phyloP scores from a whole-genome alignment of 2,888 invertebrate species.

The Parnassius orleans region DNA sequence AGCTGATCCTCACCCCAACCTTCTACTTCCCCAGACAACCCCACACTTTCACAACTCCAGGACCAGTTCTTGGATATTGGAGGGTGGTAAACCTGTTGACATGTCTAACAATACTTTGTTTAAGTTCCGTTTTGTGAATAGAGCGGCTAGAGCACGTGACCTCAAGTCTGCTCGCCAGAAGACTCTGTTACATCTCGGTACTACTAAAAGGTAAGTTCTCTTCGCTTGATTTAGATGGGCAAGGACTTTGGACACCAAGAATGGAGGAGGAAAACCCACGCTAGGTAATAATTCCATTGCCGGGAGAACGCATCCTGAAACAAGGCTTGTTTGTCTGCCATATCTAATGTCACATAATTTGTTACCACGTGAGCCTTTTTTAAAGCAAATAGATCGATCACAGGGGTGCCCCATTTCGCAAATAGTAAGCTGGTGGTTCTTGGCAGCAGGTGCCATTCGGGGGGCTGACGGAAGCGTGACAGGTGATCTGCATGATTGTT shows the following conservation, averaged over 20 bases:
- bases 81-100: too few species aligned
- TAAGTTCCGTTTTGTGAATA: too few species aligned
- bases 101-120: too few species aligned
- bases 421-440: slow-evolving; percentile 13
- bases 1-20: too few species aligned
- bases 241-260: slow-evolving; percentile 20
- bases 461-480: slow-evolving; percentile 3
- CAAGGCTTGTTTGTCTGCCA: slow-evolving; percentile 15
- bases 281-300: slow-evolving; percentile 27
- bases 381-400: slow-evolving; percentile 33
- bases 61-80: too few species aligned
- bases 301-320: slow-evolving; percentile 25
- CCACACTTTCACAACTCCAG: too few species aligned
- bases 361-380: slow-evolving; percentile 25
- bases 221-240: slow-evolving; percentile 30
- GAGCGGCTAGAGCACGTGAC: too few species aligned
- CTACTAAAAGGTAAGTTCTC: too few species aligned
- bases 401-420: slow-evolving; percentile 18
- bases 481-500: slow-evolving; percentile 26
- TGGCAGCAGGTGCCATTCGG: slow-evolving; percentile 26
- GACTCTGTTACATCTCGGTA: too few species aligned
- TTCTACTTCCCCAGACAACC: too few species aligned
- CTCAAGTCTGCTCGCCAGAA: too few species aligned
- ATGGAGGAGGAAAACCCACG: slow-evolving; percentile 31
- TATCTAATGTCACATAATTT: slow-evolving; percentile 24